These are phyloP conservation scores for Loriculus beryllinus DNA, from an alignment of 2,797 vertebrate species.

Conservation along the genomic window DNA sequence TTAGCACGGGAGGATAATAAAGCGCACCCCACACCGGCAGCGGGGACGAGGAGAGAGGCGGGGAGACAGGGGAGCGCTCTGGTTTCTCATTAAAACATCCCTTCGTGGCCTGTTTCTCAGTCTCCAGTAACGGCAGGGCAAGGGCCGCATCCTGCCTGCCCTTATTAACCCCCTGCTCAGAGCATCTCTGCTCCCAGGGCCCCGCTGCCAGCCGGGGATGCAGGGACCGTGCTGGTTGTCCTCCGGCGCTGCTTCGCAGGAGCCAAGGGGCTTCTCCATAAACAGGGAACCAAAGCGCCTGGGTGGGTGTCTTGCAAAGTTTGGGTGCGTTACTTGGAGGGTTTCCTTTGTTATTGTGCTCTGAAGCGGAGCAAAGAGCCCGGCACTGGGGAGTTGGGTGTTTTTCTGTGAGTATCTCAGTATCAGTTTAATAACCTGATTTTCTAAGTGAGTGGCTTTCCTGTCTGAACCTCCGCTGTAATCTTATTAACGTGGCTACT, in stretches of 20 bases:
- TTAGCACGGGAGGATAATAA: background rate
- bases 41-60: background rate
- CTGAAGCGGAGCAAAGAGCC: background rate
- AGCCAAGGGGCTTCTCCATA: background rate
- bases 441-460: background rate
- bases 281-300: background rate
- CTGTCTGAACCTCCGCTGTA: background rate
- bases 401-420: background rate
- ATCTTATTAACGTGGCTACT: background rate
- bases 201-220: background rate
- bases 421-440: constrained; percentile 16
- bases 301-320: background rate
- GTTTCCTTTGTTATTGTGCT: background rate
- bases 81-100: background rate
- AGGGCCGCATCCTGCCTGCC: background rate
- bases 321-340: background rate
- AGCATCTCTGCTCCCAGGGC: background rate
- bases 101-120: background rate
- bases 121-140: background rate
- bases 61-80: background rate
- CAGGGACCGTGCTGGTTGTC: background rate
- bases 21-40: background rate
- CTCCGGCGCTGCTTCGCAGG: background rate
- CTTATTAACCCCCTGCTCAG: background rate
- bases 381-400: background rate